Base-by-base conservation (phyloP, 2,113 vertebrate genomes). In the Callorhinus ursinus region DNA sequence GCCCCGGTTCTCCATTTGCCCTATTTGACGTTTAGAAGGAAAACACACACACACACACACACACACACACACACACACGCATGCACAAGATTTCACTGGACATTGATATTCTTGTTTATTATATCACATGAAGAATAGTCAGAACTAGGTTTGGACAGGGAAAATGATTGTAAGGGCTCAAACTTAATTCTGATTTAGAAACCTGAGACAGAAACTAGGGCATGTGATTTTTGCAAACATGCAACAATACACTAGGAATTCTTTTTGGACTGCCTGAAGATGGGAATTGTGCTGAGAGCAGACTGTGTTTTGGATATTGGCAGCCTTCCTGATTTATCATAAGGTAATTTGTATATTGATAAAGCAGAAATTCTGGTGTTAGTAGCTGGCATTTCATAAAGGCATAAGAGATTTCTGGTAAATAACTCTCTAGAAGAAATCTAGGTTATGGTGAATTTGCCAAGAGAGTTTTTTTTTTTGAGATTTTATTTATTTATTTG, bases 81-180 rank as follows among this genome's bases (percentile, higher is more conserved):
- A 72, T 4, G 13, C 22, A 74, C 36, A 42, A 26, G 83, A 9
- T 96, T 98, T 93, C 81, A 63, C 4, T 85, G 4, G 24, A 82
- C 80, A 76, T 26, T 95, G 88, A 80, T 88, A 93, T 93, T 95
- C 96, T 93, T 89, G 87, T 95, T 97, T 93, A 89, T 0, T 0
- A 61, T 90, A 92, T 92, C 88, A 96, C 96, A 74, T 1, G 1
- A 61, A 85, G 19, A 85, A 83, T 71, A 69, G 0, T 76, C 81
- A 97, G 93, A 77, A 93, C 24, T 86, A 71, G 46, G n/a, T 98
- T 97, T 97, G 21, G 67, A 88, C 53, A 93, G 13, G 15, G 42
- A 81, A 94, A 97, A 74, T 57, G 61, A 53, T 72, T 88, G 15
- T 6, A 22, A 49, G 28, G 85, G 69, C 81, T 77, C 83, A 98